Conservation (phyloP, 2,113 vertebrate genomes). For the Sceloporus undulatus region DNA sequence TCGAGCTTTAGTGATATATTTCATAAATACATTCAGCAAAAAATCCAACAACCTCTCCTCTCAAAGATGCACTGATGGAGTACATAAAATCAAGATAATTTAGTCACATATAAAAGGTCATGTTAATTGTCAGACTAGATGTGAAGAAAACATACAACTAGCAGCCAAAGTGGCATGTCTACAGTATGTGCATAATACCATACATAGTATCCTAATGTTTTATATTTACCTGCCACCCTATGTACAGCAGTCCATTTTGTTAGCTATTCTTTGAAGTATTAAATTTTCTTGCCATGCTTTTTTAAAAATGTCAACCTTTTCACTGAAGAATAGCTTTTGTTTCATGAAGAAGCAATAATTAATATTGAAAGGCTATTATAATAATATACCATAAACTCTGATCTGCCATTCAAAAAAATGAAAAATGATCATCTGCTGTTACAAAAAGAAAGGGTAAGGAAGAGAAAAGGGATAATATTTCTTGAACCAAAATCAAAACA, state of each 20-base stretch:
- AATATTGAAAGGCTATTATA: conserved; percentile 44
- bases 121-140: background rate
- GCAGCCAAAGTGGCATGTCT: too few species aligned
- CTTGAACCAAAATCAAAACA: conserved; percentile 27
- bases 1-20: background rate
- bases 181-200: background rate
- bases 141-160: background rate
- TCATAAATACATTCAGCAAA: background rate
- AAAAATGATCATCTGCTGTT: too few species aligned
- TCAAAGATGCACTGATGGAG: background rate
- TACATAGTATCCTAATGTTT: background rate
- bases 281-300: background rate
- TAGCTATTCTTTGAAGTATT: too few species aligned
- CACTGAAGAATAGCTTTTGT: conserved; percentile 49
- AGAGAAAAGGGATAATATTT: conserved; percentile 10
- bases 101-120: background rate
- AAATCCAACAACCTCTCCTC: too few species aligned
- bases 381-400: background rate
- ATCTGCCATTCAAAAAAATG: too few species aligned
- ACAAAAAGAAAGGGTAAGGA: background rate
- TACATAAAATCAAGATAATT: background rate
- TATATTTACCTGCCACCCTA: background rate
- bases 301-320: conserved; percentile 49
- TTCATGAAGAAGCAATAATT: conserved; percentile 54
- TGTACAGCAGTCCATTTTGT: background rate